phyloP scores from a whole-genome alignment of 1,140 invertebrate species.

The Drosophila tropicalis region DNA sequence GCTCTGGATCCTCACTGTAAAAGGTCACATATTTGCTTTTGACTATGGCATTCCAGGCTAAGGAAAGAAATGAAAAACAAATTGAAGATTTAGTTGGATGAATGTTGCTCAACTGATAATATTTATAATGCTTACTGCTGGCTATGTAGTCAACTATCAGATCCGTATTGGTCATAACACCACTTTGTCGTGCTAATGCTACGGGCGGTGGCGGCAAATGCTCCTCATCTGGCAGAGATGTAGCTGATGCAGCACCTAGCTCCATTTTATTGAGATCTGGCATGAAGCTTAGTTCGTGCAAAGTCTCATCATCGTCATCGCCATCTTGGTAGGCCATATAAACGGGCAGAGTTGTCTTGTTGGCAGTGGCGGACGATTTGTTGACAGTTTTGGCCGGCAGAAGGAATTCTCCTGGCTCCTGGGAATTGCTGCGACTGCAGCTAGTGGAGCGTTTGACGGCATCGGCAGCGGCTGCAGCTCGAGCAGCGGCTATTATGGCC shows the following conservation, averaged over 20 bases:
- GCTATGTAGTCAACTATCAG: conserved; percentile 68
- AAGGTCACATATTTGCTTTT: conserved; percentile 73
- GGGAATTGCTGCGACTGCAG: conserved; percentile 64
- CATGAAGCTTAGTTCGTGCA: conserved; percentile 66
- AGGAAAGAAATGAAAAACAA: conserved; percentile 32
- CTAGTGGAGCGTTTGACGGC: conserved; percentile 50
- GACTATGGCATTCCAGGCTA: conserved; percentile 84
- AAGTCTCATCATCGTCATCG: conserved; percentile 45
- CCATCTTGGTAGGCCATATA: conserved; percentile 38
- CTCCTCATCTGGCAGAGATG: conserved; percentile 9
- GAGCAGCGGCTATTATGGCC: conserved; percentile 77
- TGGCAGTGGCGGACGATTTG: conserved; percentile 1
- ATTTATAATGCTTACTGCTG: conserved; percentile 54
- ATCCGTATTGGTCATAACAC: conserved; percentile 41
- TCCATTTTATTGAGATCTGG: conserved; percentile 42
- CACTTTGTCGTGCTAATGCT: not conserved
- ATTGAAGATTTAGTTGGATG: conserved; percentile 6
- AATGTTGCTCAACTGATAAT: not conserved
- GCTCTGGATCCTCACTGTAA: conserved; percentile 60
- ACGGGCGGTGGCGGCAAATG: not conserved
- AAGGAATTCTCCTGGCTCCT: conserved; percentile 41
- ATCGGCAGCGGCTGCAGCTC: conserved; percentile 65
- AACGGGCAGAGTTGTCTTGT: conserved; percentile 33
- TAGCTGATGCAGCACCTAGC: not conserved
- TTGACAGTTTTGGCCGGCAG: not conserved